These are phyloP conservation scores for Urechis unicinctus DNA, from an alignment of 2,888 invertebrate species.

Conservation along the genomic window DNA sequence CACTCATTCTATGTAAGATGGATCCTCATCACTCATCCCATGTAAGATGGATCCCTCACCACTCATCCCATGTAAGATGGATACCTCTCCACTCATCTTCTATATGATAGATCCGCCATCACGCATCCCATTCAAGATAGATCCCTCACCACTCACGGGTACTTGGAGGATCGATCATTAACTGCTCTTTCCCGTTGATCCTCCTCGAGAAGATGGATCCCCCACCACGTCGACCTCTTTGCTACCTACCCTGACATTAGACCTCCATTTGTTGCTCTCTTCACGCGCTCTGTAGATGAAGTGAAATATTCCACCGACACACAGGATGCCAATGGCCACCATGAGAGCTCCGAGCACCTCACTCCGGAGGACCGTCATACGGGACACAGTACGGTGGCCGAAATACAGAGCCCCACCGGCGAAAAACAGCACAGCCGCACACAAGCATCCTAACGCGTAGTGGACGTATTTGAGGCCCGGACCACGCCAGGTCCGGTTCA, in stretches of 20 bases:
- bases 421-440: constrained; percentile 15
- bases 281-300: constrained; percentile 14
- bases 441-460: constrained; percentile 13
- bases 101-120: not conserved
- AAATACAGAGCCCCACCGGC: constrained; percentile 14
- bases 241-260: constrained; percentile 13
- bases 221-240: not conserved
- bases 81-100: not conserved
- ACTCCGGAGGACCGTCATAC: constrained; percentile 17
- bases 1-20: no score
- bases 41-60: no score
- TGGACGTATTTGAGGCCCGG: constrained; percentile 17
- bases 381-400: constrained; percentile 16
- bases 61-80: no score
- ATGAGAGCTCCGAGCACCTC: constrained; percentile 17
- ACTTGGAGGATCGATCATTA: no score
- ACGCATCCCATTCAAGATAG: not conserved
- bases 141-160: no score
- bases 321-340: constrained; percentile 10
- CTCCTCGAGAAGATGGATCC: not conserved
- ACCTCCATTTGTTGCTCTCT: constrained; percentile 20
- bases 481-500: constrained; percentile 21
- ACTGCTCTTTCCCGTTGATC: no score
- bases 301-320: constrained; percentile 8
- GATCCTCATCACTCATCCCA: no score